Percentiles rank a stretch among this genome's conserved stretches.
Conservation (phyloP, 2,888 invertebrate genomes). For the Pocota personata region DNA sequence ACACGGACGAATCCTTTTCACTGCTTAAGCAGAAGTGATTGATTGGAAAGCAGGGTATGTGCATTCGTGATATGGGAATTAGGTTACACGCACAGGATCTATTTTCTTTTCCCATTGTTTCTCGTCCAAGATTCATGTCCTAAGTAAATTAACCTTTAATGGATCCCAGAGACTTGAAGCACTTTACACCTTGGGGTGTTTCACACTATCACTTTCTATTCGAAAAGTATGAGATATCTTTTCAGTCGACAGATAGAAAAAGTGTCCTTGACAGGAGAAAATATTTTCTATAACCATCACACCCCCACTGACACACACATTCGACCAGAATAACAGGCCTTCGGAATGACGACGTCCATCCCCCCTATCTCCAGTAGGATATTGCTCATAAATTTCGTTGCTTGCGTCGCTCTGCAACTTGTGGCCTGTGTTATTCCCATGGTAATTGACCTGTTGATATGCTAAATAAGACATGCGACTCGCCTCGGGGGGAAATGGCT, state of each 20-base stretch:
- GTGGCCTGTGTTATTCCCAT: conserved; percentile 60
- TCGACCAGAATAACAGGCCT: neutral
- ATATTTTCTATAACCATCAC: neutral
- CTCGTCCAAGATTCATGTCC: neutral
- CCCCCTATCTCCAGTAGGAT: neutral
- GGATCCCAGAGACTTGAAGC: neutral
- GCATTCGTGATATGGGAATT: conserved; percentile 56
- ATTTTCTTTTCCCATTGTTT: neutral
- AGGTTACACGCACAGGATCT: conserved; percentile 6
- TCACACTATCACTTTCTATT: neutral
- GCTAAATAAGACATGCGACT: conserved; percentile 70
- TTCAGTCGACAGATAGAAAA: neutral
- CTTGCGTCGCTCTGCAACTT: conserved; percentile 30
- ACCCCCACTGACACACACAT: neutral
- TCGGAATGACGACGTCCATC: neutral
- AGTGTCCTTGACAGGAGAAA: conserved; percentile 27
- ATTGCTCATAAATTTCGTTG: conserved; percentile 59
- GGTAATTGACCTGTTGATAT: conserved; percentile 73
- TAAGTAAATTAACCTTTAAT: conserved; percentile 43
- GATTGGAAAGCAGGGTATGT: conserved; percentile 51
- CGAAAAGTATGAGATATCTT: neutral
- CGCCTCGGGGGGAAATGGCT: conserved; percentile 56
- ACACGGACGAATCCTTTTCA: conserved; percentile 6
- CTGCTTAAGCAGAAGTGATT: conserved; percentile 50
- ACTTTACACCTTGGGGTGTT: conserved; percentile 9